Percentiles rank a stretch among this genome's conserved stretches.
These are phyloP conservation scores for Triplophysa tibetana DNA, from an alignment of 2,113 vertebrate genomes.

Conservation along the genomic window DNA sequence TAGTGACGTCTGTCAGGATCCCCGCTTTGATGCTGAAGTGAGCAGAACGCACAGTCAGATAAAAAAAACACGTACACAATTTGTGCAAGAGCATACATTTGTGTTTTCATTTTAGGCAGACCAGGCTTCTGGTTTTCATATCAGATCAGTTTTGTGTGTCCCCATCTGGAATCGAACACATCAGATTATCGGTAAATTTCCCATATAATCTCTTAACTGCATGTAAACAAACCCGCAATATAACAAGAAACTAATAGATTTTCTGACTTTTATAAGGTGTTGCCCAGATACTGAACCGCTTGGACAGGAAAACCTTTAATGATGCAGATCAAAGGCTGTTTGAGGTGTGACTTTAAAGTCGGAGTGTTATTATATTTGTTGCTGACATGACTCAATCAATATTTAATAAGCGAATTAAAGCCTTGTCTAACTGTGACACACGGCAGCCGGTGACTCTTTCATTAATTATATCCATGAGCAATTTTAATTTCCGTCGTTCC, in stretches of 20 bases:
- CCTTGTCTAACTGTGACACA: neutral
- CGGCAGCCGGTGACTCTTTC: neutral
- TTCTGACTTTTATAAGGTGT: constrained; percentile 65
- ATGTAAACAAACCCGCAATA: neutral
- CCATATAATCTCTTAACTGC: neutral
- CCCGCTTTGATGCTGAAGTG: constrained; percentile 81
- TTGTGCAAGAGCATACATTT: no score
- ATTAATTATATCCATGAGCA: neutral
- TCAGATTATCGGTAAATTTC: constrained; percentile 77
- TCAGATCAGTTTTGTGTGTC: constrained; percentile 78
- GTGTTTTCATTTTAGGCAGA: constrained; percentile 68
- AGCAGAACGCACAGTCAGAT: constrained; percentile 13
- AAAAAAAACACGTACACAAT: constrained; percentile 12
- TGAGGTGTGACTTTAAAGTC: constrained; percentile 64
- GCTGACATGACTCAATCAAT: neutral
- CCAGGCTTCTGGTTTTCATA: constrained; percentile 78
- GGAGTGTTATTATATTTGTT: neutral
- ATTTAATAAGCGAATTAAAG: neutral
- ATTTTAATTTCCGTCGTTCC: constrained; percentile 19
- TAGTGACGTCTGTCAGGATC: constrained; percentile 81
- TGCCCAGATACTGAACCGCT: constrained; percentile 78
- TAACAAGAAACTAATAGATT: neutral
- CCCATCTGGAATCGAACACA: constrained; percentile 82
- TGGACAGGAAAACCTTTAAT: constrained; percentile 79
- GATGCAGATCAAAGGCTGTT: constrained; percentile 81